Percentiles rank a stretch among this genome's conserved stretches.
These are phyloP conservation scores for Lepilemur ruficaudatus DNA, from an alignment of 2,797 vertebrate species.

Conservation along the genomic window DNA sequence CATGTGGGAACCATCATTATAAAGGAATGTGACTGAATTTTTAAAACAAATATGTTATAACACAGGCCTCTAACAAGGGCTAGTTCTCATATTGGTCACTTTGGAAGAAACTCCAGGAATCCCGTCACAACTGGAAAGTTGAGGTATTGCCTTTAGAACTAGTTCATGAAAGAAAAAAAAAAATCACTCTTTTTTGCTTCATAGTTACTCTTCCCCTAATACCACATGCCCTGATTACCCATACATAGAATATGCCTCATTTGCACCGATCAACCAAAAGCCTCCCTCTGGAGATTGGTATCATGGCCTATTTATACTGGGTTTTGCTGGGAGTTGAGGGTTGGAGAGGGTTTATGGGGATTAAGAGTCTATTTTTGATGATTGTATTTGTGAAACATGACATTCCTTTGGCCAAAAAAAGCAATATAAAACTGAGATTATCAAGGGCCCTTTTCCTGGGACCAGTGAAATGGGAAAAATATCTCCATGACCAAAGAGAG, in stretches of 20 bases:
- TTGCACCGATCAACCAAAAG: neutral
- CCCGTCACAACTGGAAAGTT: neutral
- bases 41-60: constrained; percentile 42
- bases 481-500: neutral
- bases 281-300: neutral
- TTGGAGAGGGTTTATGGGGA: neutral
- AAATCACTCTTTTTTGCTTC: neutral
- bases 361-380: constrained; percentile 53
- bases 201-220: neutral
- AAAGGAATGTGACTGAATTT: constrained; percentile 30
- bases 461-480: neutral
- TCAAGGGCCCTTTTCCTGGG: neutral
- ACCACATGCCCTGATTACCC: neutral
- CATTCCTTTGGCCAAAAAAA: constrained; percentile 33
- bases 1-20: constrained; percentile 13
- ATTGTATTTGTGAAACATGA: constrained; percentile 7
- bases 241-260: neutral
- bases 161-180: neutral
- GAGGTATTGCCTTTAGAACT: neutral
- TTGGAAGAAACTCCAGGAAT: constrained; percentile 19
- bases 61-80: neutral
- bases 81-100: constrained; percentile 33
- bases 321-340: neutral
- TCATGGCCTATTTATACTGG: neutral
- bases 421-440: constrained; percentile 15